Percentiles rank a stretch among this genome's conserved stretches.
phyloP scores from a whole-genome alignment of 92 coral and sea anemone genomes.

The Plumapathes pennacea region DNA sequence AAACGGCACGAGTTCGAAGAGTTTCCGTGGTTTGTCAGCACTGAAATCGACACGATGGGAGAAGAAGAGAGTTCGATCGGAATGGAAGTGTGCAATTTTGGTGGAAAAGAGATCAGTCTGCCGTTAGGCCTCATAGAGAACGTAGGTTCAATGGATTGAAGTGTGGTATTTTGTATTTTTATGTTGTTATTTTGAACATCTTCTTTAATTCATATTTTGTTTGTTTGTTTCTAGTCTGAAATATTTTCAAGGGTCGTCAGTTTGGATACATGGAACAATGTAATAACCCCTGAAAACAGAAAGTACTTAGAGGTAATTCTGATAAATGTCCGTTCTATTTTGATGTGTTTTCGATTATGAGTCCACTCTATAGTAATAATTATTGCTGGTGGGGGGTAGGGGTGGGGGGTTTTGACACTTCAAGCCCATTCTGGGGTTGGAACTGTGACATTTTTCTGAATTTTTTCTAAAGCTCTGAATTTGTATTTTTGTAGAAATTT shows the following conservation, averaged over 20 bases:
- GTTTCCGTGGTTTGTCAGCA: neutral
- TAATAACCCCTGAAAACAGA: constrained; percentile 70
- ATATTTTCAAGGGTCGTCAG: constrained; percentile 83
- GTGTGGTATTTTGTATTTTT: neutral
- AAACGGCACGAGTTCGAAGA: neutral
- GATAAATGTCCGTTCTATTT: neutral
- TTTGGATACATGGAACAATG: constrained; percentile 85
- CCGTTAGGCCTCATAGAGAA: constrained; percentile 88
- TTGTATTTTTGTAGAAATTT: constrained; percentile 61
- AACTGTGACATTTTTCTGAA: no score
- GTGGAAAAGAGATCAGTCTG: constrained; percentile 70
- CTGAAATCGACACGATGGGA: constrained; percentile 21
- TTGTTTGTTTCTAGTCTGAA: constrained; percentile 69
- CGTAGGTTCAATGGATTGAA: no score
- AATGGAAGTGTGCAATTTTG: constrained; percentile 84
- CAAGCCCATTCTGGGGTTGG: no score
- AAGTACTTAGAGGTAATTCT: constrained; percentile 77
- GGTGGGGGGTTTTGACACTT: no score
- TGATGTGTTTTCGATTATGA: no score
- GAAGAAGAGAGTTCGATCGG: constrained; percentile 59
- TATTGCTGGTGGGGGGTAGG: no score
- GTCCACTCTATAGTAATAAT: no score
- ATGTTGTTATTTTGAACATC: neutral
- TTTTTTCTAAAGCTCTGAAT: no score
- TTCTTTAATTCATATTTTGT: neutral